Evolutionary conservation across 1,140 invertebrate species (phyloP), one percentile per base, ranked within the genome.

Genomic region (Conopomorpha cramerella): DNA sequence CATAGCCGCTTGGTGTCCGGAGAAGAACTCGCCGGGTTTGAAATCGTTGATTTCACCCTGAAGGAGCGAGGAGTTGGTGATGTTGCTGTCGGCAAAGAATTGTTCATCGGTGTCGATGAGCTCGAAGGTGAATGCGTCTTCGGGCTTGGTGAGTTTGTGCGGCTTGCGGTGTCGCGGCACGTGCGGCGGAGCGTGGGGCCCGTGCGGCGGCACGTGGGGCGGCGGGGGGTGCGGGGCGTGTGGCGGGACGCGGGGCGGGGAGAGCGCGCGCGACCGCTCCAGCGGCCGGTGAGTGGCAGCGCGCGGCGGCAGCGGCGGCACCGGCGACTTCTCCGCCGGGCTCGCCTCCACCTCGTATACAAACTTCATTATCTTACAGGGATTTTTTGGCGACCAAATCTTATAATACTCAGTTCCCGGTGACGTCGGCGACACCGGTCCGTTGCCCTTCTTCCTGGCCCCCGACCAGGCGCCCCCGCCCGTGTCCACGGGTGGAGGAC

Each of bases 41-140:
- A 79, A 78, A 45, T 76, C 71, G 38, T 71, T 67, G 12, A 77
- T 53, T 16, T 59, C 57, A 26, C 57, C 56, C 40, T 67, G 62
- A 30, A 72, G 46, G 11, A 46, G 49, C 3, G 71, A 55, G 3
- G 71, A 72, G 40, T 70, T 64, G 3, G 57, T 61, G 28, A 76
- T 73, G 42, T 76, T 67, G 37, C 67, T 73, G 39, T 74, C 67
- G n/a, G 70, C 71, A 46, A 74, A 73, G 50, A 76, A 77, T 33
- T 77, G 67, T 57, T 79, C 88, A 55, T 90, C 88, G 13, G 86
- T 87, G 51, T 90, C 88, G 34, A 90, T 87, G 27, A 90, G 82
- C 64, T 90, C 88, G 62, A 90, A 89, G 39, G 82, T 84, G 59
- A 90, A 90, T 35, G 84, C 83, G 57, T 89, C 88, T 73, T 90